Evolutionary conservation across 2,797 vertebrate genomes (phyloP), one percentile per base, ranked within the genome.

Genomic region (Poecilia wingei): DNA sequence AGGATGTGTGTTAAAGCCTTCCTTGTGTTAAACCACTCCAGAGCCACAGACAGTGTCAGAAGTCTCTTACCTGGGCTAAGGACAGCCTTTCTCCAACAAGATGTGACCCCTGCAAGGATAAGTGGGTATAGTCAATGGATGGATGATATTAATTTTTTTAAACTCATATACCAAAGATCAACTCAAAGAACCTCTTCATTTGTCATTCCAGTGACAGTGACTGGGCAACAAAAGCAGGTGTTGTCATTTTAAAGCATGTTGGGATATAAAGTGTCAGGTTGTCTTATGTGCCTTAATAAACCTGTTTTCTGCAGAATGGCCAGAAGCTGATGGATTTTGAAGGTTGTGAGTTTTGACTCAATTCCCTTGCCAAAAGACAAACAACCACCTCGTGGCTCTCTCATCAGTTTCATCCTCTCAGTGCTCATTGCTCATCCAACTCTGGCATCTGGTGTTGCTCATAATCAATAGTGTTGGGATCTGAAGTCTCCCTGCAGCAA

Each of bases 391-490:
- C 71, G 78, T 90, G 92, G 91, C 88, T 74, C 88, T 88, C 93
- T 92, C 92, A 92, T 95, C 93, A 93, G 84, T 92, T 91, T 78
- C 78, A 86, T 92, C 91, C 88, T 91, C 88, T 91, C 84, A 73
- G 83, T 88, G 83, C 92, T 86, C 92, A 90, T 94, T 86, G 41
- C 87, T 93, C 94, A 92, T 93, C 83, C 84, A 89, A 89, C 86
- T 86, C 88, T 91, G 91, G 87, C 91, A 90, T 94, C 89, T 87
- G 88, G 81, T 91, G 90, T 93, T 92, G 85, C 88, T 91, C 88
- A 87, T 86, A 91, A 95, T 95, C 94, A 91, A 92, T 94, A 89
- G 82, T 78, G 86, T 82, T 86, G 83, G 83, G 84, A 89, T 91
- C 82, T 83, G 78, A 89, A 82, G 86, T 86, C 84, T 81, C 88